These are phyloP conservation scores for Epizoanthus scotinus DNA, from an alignment of 92 coral and sea anemone genomes.

Conservation along the genomic window DNA sequence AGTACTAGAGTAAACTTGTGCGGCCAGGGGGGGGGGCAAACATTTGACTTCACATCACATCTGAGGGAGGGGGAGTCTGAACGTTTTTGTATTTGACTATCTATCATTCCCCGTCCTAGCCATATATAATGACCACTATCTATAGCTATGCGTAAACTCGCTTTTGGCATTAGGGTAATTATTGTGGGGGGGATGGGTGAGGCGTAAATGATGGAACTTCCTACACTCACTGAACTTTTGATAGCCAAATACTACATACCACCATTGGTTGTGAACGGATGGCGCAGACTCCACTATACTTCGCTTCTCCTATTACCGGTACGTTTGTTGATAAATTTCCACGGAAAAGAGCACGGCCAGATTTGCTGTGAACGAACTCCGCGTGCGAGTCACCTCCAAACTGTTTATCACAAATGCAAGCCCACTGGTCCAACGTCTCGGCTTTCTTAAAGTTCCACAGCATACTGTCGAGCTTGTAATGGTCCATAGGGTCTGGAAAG, in stretches of 20 bases:
- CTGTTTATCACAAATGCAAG: constrained; percentile 79
- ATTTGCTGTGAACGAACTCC: constrained; percentile 73
- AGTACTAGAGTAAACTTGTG: too few species aligned
- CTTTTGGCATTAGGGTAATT: neutral
- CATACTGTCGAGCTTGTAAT: constrained; percentile 75
- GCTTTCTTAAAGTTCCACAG: constrained; percentile 83
- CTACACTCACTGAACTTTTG: neutral
- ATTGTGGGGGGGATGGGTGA: neutral
- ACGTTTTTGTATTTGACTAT: too few species aligned
- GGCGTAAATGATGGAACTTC: neutral
- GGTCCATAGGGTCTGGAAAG: constrained; percentile 88
- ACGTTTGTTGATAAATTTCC: constrained; percentile 86
- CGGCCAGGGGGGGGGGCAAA: too few species aligned
- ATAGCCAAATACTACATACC: constrained; percentile 43
- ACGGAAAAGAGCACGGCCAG: constrained; percentile 78
- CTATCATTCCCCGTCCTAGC: too few species aligned
- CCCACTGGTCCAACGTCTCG: constrained; percentile 77
- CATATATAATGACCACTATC: too few species aligned
- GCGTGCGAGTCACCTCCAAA: constrained; percentile 91
- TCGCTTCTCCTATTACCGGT: constrained; percentile 75
- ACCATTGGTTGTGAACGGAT: constrained; percentile 89
- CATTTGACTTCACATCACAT: too few species aligned
- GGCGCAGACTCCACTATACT: constrained; percentile 93
- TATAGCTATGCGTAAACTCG: too few species aligned
- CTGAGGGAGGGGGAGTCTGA: too few species aligned